Evolutionary conservation across 2,888 invertebrate genomes (phyloP).

Genomic region (Galeopsomyia nigrocyanea): DNA sequence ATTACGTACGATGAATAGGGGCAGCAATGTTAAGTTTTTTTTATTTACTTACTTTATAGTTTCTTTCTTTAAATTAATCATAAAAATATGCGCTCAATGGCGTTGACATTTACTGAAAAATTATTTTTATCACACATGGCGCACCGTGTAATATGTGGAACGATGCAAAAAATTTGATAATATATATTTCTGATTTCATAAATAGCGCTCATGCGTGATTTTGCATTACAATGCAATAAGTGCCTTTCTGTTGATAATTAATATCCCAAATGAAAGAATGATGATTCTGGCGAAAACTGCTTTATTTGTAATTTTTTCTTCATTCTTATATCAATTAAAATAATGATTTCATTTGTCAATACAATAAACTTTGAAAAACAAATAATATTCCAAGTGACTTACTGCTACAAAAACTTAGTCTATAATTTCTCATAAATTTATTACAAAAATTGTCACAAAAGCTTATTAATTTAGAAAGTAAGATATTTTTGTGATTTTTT

Average conservation of each 20-base stretch:
- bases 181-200: slow-evolving; percentile 30
- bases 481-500: not conserved
- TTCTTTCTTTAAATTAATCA: slow-evolving; percentile 17
- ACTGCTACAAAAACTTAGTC: not conserved
- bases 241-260: not conserved
- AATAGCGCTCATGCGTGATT: slow-evolving; percentile 2
- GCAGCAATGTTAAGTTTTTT: slow-evolving; percentile 47
- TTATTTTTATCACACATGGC: slow-evolving; percentile 21
- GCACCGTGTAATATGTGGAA: slow-evolving; percentile 11
- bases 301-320: not conserved
- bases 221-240: not conserved
- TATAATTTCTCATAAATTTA: slow-evolving; percentile 1
- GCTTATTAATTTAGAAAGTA: not conserved
- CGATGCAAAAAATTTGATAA: slow-evolving; percentile 23
- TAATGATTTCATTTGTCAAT: slow-evolving; percentile 1
- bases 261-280: not conserved
- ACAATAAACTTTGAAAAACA: slow-evolving; percentile 12
- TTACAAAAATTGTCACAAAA: not conserved
- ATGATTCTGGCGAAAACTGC: not conserved
- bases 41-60: slow-evolving; percentile 14
- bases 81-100: slow-evolving; percentile 24
- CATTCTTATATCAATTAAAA: not conserved
- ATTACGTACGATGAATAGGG: slow-evolving; percentile 52
- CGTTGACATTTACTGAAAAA: slow-evolving; percentile 21
- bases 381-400: not conserved